Conservation (phyloP, 1,140 invertebrate genomes). For the Orius laevigatus region DNA sequence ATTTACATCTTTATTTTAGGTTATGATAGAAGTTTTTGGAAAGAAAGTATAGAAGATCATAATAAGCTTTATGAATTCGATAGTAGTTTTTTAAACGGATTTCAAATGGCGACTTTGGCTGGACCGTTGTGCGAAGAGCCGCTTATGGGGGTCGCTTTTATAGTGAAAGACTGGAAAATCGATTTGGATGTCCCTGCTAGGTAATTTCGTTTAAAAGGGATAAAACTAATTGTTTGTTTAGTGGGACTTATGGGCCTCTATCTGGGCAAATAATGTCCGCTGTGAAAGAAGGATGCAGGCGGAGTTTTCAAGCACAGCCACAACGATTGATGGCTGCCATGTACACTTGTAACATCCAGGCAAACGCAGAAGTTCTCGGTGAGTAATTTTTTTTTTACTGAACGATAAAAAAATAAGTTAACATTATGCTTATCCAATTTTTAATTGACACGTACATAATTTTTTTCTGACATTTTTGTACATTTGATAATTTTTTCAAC, state of each 20-base stretch:
- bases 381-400: conserved; percentile 29
- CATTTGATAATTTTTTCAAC: no score
- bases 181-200: conserved; percentile 25
- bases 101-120: conserved; percentile 75
- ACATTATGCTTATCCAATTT: no score
- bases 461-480: conserved; percentile 12
- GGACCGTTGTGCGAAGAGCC: conserved; percentile 92
- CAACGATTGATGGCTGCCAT: conserved; percentile 89
- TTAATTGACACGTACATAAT: no score
- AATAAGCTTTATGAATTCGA: conserved; percentile 40
- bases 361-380: conserved; percentile 86
- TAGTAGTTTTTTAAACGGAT: conserved; percentile 80
- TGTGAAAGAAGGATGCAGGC: conserved; percentile 74
- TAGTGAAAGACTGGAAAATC: conserved; percentile 64
- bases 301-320: conserved; percentile 74
- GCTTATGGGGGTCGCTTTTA: conserved; percentile 84
- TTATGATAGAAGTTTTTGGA: conserved; percentile 17
- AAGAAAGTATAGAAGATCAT: conserved; percentile 5
- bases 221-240: conserved; percentile 7
- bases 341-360: conserved; percentile 88
- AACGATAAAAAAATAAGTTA: background rate
- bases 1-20: conserved; percentile 5
- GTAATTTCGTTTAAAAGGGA: conserved; percentile 19
- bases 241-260: conserved; percentile 27
- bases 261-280: conserved; percentile 83